Base-by-base conservation (phyloP, 2,113 vertebrate genomes). In the Cisticola juncidis region DNA sequence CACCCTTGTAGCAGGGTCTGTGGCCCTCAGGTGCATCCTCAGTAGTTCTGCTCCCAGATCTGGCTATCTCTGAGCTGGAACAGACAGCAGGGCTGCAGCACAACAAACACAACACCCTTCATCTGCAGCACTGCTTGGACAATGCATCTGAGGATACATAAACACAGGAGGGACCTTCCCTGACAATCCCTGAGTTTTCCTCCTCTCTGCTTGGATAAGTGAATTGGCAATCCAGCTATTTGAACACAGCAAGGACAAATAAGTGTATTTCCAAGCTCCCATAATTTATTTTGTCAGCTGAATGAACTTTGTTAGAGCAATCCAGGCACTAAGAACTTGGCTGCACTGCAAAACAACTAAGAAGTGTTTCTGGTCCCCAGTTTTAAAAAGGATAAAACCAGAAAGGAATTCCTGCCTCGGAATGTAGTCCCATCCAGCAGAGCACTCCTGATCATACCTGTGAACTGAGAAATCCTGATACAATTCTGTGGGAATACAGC, bases 1-100 rank as follows among this genome's bases (percentile, higher is more conserved):
- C 13, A 26, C 6, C 28, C 13, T 0, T 4, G 26, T 8, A 22
- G 28, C 42, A 79, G 42, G 45, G 33, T 36, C 6, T 1, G 1
- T 4, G 12, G 20, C 17, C 64, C 14, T 12, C 29, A 28, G 9
- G 9, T 14, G 42, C 44, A 13, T 12, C 57, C 31, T 5, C 9
- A 11, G 7, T 1, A 15, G 20, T 13, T 16, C 47, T 70, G 42
- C 29, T 53, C 36, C 50, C 65, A 70, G 57, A 78, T 40, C 56
- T 50, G 3, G 28, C 29, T 16, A 18, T 11, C 73, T 54, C 48
- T 64, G n/a, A 35, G 33, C 50, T 70, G 31, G 9, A 28, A 20
- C 70, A 56, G 31, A 9, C 36, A 66, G 15, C 20, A 62, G 23
- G 33, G 20, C 40, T 36, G 47, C 35, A 1, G 9, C 40, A 35